Conservation (phyloP, 2,888 invertebrate genomes). For the Cheilosia variabilis region DNA sequence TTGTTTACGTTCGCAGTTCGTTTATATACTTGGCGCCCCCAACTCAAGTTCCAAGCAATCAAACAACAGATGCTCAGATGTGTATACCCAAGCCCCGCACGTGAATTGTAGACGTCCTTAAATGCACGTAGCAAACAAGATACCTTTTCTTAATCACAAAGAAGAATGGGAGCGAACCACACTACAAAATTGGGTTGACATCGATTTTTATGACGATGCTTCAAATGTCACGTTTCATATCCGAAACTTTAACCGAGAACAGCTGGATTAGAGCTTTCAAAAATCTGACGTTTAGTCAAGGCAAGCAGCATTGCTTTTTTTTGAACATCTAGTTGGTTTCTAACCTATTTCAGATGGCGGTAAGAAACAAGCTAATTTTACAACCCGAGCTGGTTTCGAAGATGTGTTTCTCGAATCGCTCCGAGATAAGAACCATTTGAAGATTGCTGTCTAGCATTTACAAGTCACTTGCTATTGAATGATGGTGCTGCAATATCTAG, state of each 20-base stretch:
- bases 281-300: neutral
- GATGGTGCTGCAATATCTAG: no score
- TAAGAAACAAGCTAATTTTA: no score
- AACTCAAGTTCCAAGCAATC: neutral
- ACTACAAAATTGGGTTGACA: slow-evolving; percentile 17
- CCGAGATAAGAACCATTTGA: no score
- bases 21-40: slow-evolving; percentile 56
- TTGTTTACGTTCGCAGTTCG: slow-evolving; percentile 64
- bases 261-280: neutral
- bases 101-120: slow-evolving; percentile 56
- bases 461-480: no score
- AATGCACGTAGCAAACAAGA: slow-evolving; percentile 59
- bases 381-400: no score
- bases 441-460: no score
- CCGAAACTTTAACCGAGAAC: slow-evolving; percentile 21
- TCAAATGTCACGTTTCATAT: slow-evolving; percentile 64
- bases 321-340: no score
- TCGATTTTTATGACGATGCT: slow-evolving; percentile 58
- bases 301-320: neutral
- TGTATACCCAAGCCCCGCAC: slow-evolving; percentile 22
- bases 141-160: slow-evolving; percentile 15
- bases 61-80: slow-evolving; percentile 54
- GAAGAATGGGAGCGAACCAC: slow-evolving; percentile 4
- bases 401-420: no score
- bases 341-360: no score